Evolutionary conservation across 2,113 vertebrate species (phyloP).

Genomic region (Chascanopsetta lugubris): DNA sequence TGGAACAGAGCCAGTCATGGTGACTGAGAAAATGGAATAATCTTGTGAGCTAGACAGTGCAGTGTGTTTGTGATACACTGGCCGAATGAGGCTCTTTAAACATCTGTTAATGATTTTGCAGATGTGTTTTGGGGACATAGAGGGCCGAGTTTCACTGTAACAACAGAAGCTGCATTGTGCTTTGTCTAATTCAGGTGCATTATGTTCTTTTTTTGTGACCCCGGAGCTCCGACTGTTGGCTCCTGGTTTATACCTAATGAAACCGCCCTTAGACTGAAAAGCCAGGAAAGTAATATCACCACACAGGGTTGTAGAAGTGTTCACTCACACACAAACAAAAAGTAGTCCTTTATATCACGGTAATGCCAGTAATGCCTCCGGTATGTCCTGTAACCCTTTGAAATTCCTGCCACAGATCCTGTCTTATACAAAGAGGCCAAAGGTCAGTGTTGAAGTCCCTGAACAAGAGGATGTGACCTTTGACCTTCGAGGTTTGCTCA

Average conservation of each 20-base stretch:
- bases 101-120: slow-evolving; percentile 83
- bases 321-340: slow-evolving; percentile 11
- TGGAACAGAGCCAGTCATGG: slow-evolving; percentile 39
- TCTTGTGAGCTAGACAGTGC: slow-evolving; percentile 42
- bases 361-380: slow-evolving; percentile 39
- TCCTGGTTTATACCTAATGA: slow-evolving; percentile 22
- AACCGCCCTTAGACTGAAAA: slow-evolving; percentile 36
- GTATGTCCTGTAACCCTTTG: slow-evolving; percentile 48
- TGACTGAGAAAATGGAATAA: slow-evolving; percentile 58
- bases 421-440: slow-evolving; percentile 45
- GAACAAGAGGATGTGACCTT: slow-evolving; percentile 47
- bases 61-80: slow-evolving; percentile 54
- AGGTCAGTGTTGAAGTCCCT: slow-evolving; percentile 38
- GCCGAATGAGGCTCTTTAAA: slow-evolving; percentile 60
- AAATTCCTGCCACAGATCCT: slow-evolving; percentile 34
- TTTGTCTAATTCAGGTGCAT: slow-evolving; percentile 74
- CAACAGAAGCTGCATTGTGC: slow-evolving; percentile 83
- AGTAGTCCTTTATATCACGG: slow-evolving; percentile 22
- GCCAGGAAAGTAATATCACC: slow-evolving; percentile 23
- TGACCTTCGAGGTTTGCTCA: slow-evolving; percentile 25
- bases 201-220: slow-evolving; percentile 63
- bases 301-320: background rate
- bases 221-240: slow-evolving; percentile 48
- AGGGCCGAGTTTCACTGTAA: slow-evolving; percentile 68
- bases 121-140: slow-evolving; percentile 71